Base-by-base conservation (phyloP, 2,888 invertebrate genomes). In the Drosophila neonasuta region DNA sequence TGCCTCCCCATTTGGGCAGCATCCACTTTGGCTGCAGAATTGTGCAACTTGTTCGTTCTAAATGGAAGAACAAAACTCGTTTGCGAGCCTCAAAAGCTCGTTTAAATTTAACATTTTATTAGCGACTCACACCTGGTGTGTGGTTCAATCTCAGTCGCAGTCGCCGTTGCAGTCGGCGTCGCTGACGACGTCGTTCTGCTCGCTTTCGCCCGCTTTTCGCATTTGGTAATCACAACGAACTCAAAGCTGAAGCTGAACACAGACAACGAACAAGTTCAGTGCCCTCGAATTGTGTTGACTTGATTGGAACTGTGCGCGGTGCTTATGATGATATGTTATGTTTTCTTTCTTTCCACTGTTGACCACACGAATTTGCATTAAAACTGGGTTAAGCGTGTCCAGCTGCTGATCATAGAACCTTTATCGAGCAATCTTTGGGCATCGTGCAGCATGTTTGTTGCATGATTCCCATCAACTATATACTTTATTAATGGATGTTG, bases 221-320 rank as follows among this genome's bases (percentile, higher is more conserved):
- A 79, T 86, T 86, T 82, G 87, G 74, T 82, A 87, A 83, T 82
- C 75, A 80, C 52, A 79, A 60, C 45, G 50, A 67, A 70, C 56
- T 60, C 59, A 62, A 20, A 54, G 49, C 45, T 55, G 60, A 32
- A 36, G 61, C 36, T 44, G 36, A 34, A 17, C 48, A 42, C 54
- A 39, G 52, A 17, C 60, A 63, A 71, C 51, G 80, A 75, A 77
- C 78, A 78, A 87, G 87, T 87, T 87, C 87, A 87, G 72, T 86
- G 87, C 68, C 86, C 87, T 80, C 86, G 73, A 86, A 85, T 65
- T 74, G 77, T 85, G 84, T 81, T 86, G 87, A 62, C 58, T 58
- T 62, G 54, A 34, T 32, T 44, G 34, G 52, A 52, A 30, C 41
- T 52, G n/a, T 24, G 41, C 24, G 24, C 24, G 24, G 24, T 24